Evolutionary conservation across 2,113 vertebrate species (phyloP).

Genomic region (Hyperoodon ampullatus): DNA sequence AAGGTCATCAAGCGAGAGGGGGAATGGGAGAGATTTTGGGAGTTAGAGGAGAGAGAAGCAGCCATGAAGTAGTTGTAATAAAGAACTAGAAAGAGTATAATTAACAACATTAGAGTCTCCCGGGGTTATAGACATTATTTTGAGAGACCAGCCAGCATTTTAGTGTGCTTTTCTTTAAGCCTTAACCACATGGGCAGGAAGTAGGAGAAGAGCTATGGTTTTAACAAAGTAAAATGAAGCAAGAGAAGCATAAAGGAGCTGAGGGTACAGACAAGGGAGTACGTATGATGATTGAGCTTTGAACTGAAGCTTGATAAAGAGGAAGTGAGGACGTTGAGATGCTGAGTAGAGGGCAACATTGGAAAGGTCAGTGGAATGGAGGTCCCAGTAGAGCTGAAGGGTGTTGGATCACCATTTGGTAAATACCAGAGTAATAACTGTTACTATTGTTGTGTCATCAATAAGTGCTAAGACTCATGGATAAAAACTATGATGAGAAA

Average conservation of each 20-base stretch:
- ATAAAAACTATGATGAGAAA: background rate
- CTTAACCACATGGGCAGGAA: background rate
- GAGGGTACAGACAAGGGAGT: rapidly evolving
- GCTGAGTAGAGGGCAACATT: background rate
- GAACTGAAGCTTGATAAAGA: background rate
- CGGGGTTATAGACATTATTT: background rate
- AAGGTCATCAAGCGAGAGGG: background rate
- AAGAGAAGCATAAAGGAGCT: background rate
- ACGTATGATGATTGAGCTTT: background rate
- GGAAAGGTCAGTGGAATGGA: background rate
- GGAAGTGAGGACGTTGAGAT: background rate
- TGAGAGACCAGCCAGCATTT: background rate
- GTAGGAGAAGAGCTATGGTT: background rate
- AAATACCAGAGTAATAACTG: background rate
- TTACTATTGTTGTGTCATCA: background rate
- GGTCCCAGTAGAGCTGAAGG: background rate
- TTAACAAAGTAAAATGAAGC: background rate
- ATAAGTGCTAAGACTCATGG: background rate
- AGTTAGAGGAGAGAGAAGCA: background rate
- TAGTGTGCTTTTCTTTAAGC: background rate
- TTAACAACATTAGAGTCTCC: background rate
- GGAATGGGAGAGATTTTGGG: background rate
- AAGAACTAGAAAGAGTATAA: background rate
- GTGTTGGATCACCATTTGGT: background rate
- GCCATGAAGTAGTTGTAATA: background rate